Evolutionary conservation across 1,140 invertebrate species (phyloP).

Genomic region (Chironomus tepperi): DNA sequence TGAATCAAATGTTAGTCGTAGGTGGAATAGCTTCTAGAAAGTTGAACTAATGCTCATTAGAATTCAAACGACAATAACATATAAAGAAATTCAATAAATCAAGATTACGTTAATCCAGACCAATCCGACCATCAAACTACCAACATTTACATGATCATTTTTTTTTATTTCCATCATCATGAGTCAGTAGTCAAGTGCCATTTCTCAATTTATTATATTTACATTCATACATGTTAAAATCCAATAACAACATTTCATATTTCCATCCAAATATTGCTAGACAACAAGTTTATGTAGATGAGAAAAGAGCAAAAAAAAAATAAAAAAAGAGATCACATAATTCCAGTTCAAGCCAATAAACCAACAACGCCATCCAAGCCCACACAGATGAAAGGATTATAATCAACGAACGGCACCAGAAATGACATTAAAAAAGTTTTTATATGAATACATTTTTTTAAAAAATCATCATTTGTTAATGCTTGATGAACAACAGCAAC

Average conservation of each 20-base stretch:
- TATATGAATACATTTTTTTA: background rate
- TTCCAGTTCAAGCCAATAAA: background rate
- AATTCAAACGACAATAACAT: too few species aligned
- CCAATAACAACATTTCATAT: background rate
- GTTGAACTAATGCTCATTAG: too few species aligned
- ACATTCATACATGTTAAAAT: background rate
- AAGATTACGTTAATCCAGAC: too few species aligned
- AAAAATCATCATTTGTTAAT: background rate
- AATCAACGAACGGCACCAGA: background rate
- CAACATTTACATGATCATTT: too few species aligned
- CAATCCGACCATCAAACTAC: too few species aligned
- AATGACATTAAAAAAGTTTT: slow-evolving; percentile 17
- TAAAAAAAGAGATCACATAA: slow-evolving; percentile 6
- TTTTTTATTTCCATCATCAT: too few species aligned
- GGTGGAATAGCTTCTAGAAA: too few species aligned
- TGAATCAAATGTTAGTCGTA: too few species aligned
- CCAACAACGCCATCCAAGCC: background rate
- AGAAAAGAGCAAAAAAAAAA: background rate
- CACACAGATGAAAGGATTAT: slow-evolving; percentile 19
- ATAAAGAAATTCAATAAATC: too few species aligned
- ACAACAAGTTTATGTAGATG: slow-evolving; percentile 2
- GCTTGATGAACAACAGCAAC: background rate
- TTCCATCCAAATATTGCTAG: background rate
- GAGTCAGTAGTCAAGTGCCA: background rate
- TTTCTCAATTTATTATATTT: background rate